Percentiles rank a stretch among this genome's conserved stretches.
These are phyloP conservation scores for Myodes glareolus DNA, from an alignment of 2,113 vertebrate genomes.

Conservation along the genomic window DNA sequence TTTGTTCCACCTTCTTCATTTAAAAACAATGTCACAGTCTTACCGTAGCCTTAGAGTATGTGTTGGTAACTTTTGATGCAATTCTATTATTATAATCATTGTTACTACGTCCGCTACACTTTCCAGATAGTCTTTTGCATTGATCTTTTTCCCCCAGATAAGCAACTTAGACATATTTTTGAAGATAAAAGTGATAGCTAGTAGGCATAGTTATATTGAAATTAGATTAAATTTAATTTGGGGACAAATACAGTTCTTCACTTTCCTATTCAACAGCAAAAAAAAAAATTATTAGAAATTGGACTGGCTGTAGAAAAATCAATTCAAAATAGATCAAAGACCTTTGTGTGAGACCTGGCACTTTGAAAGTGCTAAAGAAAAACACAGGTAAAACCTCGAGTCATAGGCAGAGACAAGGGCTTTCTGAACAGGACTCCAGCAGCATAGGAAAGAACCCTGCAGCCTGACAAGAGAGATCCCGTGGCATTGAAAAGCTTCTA, in stretches of 20 bases:
- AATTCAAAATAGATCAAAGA: constrained; percentile 14
- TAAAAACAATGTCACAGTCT: neutral
- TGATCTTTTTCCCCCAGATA: constrained; percentile 16
- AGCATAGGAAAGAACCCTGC: neutral
- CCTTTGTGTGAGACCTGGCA: neutral
- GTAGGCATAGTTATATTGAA: neutral
- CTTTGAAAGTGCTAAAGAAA: constrained; percentile 6
- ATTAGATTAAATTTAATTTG: constrained; percentile 30
- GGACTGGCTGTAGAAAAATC: neutral
- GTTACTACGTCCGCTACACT: neutral
- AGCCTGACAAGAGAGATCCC: neutral
- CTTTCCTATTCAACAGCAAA: neutral
- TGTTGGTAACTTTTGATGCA: neutral
- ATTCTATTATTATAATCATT: neutral
- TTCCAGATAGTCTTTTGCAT: neutral
- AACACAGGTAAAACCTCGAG: neutral
- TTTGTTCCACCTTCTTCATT: neutral
- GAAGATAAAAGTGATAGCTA: constrained; percentile 10
- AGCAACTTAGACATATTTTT: neutral
- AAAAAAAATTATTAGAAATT: neutral
- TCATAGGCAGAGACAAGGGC: neutral
- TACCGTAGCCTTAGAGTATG: neutral
- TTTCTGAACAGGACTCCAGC: neutral
- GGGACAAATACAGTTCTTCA: neutral
- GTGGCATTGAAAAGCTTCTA: neutral